Evolutionary conservation across 2,888 invertebrate species (phyloP).

Genomic region (Ormyrus pomaceus): DNA sequence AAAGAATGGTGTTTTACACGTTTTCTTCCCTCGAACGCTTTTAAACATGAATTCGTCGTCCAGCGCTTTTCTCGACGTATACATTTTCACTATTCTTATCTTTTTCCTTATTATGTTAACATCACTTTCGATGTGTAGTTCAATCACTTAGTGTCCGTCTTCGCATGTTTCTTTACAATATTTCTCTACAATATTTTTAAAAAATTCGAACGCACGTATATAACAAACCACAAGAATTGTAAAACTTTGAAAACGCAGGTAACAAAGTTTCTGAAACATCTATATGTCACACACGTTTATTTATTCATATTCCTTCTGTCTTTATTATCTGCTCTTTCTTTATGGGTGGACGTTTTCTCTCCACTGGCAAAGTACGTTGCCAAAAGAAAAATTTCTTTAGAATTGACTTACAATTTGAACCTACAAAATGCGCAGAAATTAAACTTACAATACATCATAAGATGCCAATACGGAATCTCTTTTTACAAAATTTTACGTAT

Average conservation of each 20-base stretch:
- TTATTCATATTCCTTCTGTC: conserved; percentile 27
- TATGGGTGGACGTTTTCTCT: conserved; percentile 24
- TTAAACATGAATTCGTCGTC: conserved; percentile 32
- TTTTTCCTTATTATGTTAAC: conserved; percentile 13
- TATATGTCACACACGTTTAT: conserved; percentile 18
- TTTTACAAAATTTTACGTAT: conserved; percentile 46
- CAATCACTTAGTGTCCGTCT: conserved; percentile 24
- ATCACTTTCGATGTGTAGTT: conserved; percentile 18
- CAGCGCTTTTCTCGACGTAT: conserved; percentile 39
- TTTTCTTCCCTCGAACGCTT: conserved; percentile 35
- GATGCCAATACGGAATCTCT: conserved; percentile 36
- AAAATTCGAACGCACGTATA: conserved; percentile 51
- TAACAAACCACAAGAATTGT: conserved; percentile 54
- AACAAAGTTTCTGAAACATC: conserved; percentile 38
- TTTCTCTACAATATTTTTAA: conserved; percentile 47
- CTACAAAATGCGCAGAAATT: conserved; percentile 4
- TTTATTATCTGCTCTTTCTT: conserved; percentile 15
- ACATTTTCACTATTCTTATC: conserved; percentile 24
- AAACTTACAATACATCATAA: neutral
- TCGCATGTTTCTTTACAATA: conserved; percentile 45
- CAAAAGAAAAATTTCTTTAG: neutral
- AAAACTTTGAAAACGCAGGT: conserved; percentile 53
- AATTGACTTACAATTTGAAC: conserved; percentile 27
- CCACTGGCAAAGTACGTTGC: conserved; percentile 18
- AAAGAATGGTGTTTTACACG: conserved; percentile 15